Evolutionary conservation across 2,797 vertebrate species (phyloP), one percentile per base, ranked within the genome.

Genomic region (Microctenopoma stevenorrisi): DNA sequence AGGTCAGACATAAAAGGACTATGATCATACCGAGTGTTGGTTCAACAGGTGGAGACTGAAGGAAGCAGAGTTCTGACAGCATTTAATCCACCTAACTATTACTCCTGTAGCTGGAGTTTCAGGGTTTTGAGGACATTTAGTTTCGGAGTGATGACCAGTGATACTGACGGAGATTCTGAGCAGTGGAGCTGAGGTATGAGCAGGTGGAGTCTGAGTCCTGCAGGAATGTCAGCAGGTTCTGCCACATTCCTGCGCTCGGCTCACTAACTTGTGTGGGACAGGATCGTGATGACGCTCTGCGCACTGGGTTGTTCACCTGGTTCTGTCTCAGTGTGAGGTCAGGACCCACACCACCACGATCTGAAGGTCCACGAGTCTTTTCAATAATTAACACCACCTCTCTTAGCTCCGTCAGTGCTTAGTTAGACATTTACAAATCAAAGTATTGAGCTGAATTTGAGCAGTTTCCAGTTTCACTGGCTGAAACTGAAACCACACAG

Each of bases 211-310:
- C 68, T n/a, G 56, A 61, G 43, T 61, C 50, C 58, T 76, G 1
- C 47, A 86, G 86, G 90, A 90, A 90, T 89, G 84, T 84, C 72
- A 53, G 37, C 51, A 0, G 68, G 86, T 83, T 86, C 57, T 72
- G 75, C 80, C 1, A 74, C 89, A 91, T 91, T 91, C 88, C 86
- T 84, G 68, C 5, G 30, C 30, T 33, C 30, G 7, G 30, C 22
- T 22, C 22, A 2, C 88, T 90, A 90, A 90, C 88, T 86, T 84
- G 68, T 11, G 37, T 37, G 37, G 10, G 8, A 37, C 37, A 37
- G 37, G 37, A 37, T 4, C 8, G 2, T 37, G 8, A 9, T 2
- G n/a, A 22, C 22, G 22, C 22, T 22, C 22, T 2, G 22, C 22
- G 22, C 22, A 22, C 22, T 22, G 22, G 1, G 22, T 22, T 22